These are phyloP conservation scores for Epinotia ramella DNA, from an alignment of 2,888 invertebrate species.

Conservation along the genomic window DNA sequence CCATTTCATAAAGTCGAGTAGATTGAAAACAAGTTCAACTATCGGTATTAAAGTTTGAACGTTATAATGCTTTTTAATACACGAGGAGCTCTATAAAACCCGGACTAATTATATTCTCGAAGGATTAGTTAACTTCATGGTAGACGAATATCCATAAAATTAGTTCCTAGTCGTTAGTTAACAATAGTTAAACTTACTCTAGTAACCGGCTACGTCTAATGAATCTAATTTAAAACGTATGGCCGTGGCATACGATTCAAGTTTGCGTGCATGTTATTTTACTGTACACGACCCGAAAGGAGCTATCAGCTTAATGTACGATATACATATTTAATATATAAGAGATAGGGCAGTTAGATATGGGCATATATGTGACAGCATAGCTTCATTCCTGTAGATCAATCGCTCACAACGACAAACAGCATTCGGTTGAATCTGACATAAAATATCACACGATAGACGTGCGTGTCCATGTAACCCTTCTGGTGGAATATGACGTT, in stretches of 20 bases:
- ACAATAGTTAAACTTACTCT: constrained; percentile 1
- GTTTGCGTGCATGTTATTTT: not conserved
- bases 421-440: too few species aligned
- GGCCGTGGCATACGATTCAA: not conserved
- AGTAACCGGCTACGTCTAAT: not conserved
- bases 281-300: not conserved
- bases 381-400: not conserved
- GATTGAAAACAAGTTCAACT: not conserved
- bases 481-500: not conserved
- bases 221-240: not conserved
- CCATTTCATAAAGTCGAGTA: not conserved
- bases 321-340: not conserved
- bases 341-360: not conserved
- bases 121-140: constrained; percentile 6
- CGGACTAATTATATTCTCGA: not conserved
- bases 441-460: too few species aligned
- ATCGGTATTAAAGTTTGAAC: not conserved
- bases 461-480: too few species aligned
- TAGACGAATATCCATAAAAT: constrained; percentile 14
- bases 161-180: constrained; percentile 5
- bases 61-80: not conserved
- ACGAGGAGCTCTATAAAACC: constrained; percentile 2
- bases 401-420: not conserved
- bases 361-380: not conserved
- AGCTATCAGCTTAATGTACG: not conserved